Evolutionary conservation across 2,797 vertebrate species (phyloP).

Genomic region (Platalea minor): DNA sequence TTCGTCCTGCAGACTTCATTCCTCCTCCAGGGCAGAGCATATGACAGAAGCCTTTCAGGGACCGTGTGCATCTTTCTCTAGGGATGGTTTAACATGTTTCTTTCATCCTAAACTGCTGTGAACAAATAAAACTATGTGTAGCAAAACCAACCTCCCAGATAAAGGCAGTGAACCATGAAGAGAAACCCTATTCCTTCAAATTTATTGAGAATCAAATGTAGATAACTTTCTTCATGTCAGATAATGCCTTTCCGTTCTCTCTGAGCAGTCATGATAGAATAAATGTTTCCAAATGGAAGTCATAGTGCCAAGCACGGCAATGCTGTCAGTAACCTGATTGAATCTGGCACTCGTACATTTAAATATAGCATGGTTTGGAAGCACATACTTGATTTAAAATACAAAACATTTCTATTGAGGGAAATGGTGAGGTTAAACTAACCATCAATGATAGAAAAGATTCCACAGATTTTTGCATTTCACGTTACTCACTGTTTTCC

Average conservation of each 20-base stretch:
- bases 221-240: slow-evolving; percentile 25
- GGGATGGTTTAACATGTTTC: slow-evolving; percentile 4
- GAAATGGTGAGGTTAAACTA: neutral
- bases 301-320: neutral
- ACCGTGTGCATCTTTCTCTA: neutral
- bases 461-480: neutral
- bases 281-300: slow-evolving; percentile 1
- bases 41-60: neutral
- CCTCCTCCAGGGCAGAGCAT: neutral
- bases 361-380: neutral
- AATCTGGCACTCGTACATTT: neutral
- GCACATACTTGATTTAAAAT: neutral
- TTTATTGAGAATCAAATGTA: slow-evolving; percentile 39
- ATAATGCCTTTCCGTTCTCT: slow-evolving; percentile 1
- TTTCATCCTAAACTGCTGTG: slow-evolving; percentile 9
- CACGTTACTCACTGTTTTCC: neutral
- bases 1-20: neutral
- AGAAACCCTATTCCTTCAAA: slow-evolving; percentile 29
- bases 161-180: slow-evolving; percentile 12
- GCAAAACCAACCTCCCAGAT: neutral
- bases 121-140: slow-evolving; percentile 11
- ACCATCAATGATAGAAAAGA: neutral
- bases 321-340: neutral
- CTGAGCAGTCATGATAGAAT: neutral
- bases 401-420: neutral